Evolutionary conservation across 2,113 vertebrate species (phyloP).

Genomic region (Pipra filicauda): DNA sequence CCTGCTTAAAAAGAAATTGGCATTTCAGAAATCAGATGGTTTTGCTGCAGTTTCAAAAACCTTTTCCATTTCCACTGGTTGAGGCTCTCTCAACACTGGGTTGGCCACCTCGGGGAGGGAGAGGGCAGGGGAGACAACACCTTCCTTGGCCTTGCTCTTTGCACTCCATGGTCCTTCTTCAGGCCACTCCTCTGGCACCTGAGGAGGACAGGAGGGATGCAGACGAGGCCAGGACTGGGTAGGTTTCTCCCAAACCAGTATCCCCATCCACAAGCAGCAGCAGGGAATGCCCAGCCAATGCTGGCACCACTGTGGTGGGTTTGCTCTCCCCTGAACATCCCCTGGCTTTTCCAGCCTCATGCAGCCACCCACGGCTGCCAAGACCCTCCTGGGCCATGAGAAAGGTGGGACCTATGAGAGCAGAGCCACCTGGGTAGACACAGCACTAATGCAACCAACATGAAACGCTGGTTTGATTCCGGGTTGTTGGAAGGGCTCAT

Average conservation of each 20-base stretch:
- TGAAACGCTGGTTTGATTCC: neutral
- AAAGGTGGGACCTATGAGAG: neutral
- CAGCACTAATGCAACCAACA: neutral
- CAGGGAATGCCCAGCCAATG: neutral
- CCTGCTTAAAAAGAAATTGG: neutral
- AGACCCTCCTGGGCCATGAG: neutral
- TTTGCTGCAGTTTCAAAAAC: neutral
- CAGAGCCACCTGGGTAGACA: neutral
- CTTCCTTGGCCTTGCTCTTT: neutral
- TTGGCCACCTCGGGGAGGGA: neutral
- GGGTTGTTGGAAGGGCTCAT: neutral
- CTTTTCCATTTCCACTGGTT: neutral
- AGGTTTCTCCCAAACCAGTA: neutral
- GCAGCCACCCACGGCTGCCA: accelerated
- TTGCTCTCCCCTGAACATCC: neutral
- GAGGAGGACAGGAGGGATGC: neutral
- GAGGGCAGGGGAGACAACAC: accelerated
- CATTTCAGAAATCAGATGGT: neutral
- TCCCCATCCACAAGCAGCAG: neutral
- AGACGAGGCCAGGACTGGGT: neutral
- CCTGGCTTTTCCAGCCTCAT: neutral
- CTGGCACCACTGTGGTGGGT: neutral
- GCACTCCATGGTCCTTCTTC: neutral
- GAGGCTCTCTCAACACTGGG: neutral
- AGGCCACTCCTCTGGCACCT: neutral